Evolutionary conservation across 2,888 invertebrate genomes (phyloP), one percentile per base, ranked within the genome.

Genomic region (Galerucella calmariensis): DNA sequence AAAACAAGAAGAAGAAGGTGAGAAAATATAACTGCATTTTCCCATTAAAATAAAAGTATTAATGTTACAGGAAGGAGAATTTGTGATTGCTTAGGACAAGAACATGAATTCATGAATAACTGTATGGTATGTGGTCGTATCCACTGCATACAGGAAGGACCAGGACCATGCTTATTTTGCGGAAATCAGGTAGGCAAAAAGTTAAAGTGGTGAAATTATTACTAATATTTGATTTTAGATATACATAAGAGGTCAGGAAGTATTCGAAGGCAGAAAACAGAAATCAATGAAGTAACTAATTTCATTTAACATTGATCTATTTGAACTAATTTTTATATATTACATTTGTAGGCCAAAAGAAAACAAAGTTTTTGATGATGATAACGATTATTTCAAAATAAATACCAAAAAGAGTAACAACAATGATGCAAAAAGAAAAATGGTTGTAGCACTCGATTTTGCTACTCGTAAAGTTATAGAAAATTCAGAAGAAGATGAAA

Each of bases 91-190:
- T 96, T 98, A 87, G 98, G 98, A 0, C 90, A 93, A 4, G 94
- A 93, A 83, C 99, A 99, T 86, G 90, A 91, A 71, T 89, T 99
- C 65, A 90, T 99, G 73, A 97, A 96, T 85, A 99, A 99, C 87
- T 99, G 99, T 84, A 85, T 95, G 12, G 91, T 92, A 76, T 99
- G 99, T 88, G 99, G 99, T 0, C 91, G 98, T 73, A 94, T 99
- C 76, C 95, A 99, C 6, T 99, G 99, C 87, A 91, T 91, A 72
- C 97, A 98, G 88, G 99, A 99, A 89, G 98, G 99, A 1, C 94
- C 97, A 10, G 99, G 99, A 0, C 97, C 98, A 0, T 99, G 99
- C 85, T 90, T 98, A 62, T 97, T 94, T 85, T 99, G 99, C 88
- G 95, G 94, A 0, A 91, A 92, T 82, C 88, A 96, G 86, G 98